These are phyloP conservation scores for Chaetodon auriga DNA, from an alignment of 2,113 vertebrate genomes.

Conservation along the genomic window DNA sequence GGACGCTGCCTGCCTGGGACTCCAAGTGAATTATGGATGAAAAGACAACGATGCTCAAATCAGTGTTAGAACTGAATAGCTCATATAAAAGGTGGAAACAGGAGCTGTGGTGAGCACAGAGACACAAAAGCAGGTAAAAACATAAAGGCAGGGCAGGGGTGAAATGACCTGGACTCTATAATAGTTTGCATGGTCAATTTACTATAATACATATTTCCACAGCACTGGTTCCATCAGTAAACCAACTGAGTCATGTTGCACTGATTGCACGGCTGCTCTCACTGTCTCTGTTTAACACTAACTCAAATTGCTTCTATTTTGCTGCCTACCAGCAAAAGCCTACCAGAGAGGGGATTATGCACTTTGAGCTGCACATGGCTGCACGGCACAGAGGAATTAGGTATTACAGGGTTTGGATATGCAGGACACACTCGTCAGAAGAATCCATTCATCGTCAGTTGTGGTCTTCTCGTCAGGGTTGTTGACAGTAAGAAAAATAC, in stretches of 20 bases:
- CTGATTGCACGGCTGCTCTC: background rate
- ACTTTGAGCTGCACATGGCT: background rate
- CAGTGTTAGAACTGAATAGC: slow-evolving; percentile 34
- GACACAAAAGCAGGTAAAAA: background rate
- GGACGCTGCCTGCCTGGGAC: slow-evolving; percentile 28
- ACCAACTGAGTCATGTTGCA: background rate
- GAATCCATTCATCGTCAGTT: background rate
- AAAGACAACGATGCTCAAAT: slow-evolving; percentile 48
- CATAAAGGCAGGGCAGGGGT: background rate
- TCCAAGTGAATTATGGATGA: slow-evolving; percentile 65
- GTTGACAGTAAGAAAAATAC: background rate
- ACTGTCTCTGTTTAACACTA: background rate
- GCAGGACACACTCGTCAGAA: background rate
- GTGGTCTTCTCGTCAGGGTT: slow-evolving; percentile 1
- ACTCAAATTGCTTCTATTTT: background rate
- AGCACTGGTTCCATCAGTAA: slow-evolving; percentile 3
- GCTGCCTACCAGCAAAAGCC: background rate
- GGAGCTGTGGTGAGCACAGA: background rate
- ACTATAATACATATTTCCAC: slow-evolving; percentile 3
- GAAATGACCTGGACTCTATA: background rate
- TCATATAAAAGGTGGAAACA: background rate
- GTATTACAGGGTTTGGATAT: background rate
- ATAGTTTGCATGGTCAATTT: background rate
- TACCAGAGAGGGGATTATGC: background rate
- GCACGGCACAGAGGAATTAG: background rate